These are phyloP conservation scores for Pecten maximus DNA, from an alignment of 2,888 invertebrate genomes.

Conservation along the genomic window DNA sequence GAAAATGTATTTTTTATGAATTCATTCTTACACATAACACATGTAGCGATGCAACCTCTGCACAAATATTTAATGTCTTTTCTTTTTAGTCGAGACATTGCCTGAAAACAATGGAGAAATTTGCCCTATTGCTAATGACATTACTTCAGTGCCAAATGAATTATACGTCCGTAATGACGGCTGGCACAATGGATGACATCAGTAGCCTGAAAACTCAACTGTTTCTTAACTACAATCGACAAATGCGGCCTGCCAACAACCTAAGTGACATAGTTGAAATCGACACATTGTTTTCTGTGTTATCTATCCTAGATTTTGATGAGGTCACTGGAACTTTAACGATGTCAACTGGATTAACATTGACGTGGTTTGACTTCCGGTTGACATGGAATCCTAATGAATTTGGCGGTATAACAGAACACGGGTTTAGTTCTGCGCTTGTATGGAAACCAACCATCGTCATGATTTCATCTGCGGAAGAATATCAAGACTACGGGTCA, in stretches of 20 bases:
- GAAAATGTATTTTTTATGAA: too few relatives aligned
- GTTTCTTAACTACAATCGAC: not conserved
- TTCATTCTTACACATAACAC: too few relatives aligned
- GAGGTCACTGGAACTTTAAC: not conserved
- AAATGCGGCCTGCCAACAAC: not conserved
- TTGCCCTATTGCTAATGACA: not conserved
- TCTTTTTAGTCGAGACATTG: not conserved
- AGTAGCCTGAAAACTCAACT: not conserved
- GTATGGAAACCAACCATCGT: not conserved
- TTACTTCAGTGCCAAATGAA: not conserved
- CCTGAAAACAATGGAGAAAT: not conserved
- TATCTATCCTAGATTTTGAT: not conserved
- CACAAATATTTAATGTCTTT: too few relatives aligned
- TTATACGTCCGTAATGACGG: not conserved
- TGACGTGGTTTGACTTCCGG: not conserved
- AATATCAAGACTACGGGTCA: not conserved
- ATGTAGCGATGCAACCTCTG: too few relatives aligned
- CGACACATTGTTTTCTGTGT: not conserved
- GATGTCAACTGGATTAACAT: not conserved
- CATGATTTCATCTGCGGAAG: not conserved
- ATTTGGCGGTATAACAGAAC: not conserved
- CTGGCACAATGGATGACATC: not conserved
- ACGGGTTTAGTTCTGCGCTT: not conserved
- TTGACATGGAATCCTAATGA: not conserved
- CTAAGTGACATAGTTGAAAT: not conserved